Conservation (phyloP, 2,888 invertebrate species). For the Isotomurus palustris region DNA sequence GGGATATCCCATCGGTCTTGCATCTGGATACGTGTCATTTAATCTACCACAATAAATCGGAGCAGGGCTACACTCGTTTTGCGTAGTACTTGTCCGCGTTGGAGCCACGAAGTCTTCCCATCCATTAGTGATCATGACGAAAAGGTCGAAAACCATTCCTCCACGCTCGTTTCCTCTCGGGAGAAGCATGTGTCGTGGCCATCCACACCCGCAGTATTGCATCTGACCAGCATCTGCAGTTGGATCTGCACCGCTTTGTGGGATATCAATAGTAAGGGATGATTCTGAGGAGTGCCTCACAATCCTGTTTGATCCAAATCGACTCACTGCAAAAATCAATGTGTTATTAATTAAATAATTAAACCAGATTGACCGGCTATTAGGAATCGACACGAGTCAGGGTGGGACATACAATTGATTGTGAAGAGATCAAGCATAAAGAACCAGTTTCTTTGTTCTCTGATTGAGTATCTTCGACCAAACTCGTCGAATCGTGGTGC, state of each 20-base stretch:
- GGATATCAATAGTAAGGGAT: conserved; percentile 6
- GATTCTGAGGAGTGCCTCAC: conserved; percentile 11
- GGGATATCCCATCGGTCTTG: conserved; percentile 68
- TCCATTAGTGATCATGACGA: conserved; percentile 23
- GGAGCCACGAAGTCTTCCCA: conserved; percentile 10
- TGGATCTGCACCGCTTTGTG: neutral
- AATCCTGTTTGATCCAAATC: conserved; percentile 9
- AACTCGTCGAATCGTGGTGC: conserved; percentile 21
- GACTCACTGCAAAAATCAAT: conserved; percentile 5
- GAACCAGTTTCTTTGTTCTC: conserved; percentile 20
- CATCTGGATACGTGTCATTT: conserved; percentile 72
- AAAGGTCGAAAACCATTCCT: conserved; percentile 21
- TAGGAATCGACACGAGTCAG: neutral
- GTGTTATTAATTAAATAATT: neutral
- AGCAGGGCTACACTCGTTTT: conserved; percentile 63
- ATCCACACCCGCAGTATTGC: conserved; percentile 26
- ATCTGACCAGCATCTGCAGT: neutral
- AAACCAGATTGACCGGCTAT: neutral
- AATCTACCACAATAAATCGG: conserved; percentile 72
- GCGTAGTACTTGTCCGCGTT: neutral
- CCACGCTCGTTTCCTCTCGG: conserved; percentile 16
- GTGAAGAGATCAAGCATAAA: conserved; percentile 29
- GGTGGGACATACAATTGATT: conserved; percentile 17
- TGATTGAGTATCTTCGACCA: conserved; percentile 14
- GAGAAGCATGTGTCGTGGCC: conserved; percentile 22